A percentile compares a stretch with the other conserved stretches of the same genome.
phyloP scores from a whole-genome alignment of 2,888 invertebrate genomes.

The Cryptus armator region DNA sequence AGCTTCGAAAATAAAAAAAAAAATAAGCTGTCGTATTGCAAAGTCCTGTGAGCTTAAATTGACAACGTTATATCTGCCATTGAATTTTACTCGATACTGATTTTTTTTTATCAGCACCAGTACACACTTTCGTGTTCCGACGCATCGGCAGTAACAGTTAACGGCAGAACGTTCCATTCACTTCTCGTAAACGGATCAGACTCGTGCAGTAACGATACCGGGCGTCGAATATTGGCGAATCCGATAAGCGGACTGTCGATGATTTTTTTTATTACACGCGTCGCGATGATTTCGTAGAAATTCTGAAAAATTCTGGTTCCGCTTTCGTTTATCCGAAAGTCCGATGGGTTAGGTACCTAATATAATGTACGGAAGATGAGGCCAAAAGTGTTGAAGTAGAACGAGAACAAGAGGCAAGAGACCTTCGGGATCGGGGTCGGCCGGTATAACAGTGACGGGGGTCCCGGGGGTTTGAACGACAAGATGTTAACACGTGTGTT shows the following conservation, averaged over 20 bases:
- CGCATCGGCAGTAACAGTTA: slow-evolving; percentile 25
- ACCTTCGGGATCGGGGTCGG: slow-evolving; percentile 63
- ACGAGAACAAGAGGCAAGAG: slow-evolving; percentile 50
- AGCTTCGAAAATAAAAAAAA: background rate
- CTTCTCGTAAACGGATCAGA: slow-evolving; percentile 68
- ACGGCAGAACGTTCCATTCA: slow-evolving; percentile 46
- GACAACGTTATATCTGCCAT: slow-evolving; percentile 55
- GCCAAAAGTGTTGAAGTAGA: slow-evolving; percentile 19
- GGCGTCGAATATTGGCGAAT: slow-evolving; percentile 42
- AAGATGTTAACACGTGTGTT: slow-evolving; percentile 83
- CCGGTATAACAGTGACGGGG: slow-evolving; percentile 58
- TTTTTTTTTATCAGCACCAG: slow-evolving; percentile 66
- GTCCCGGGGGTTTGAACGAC: slow-evolving; percentile 77
- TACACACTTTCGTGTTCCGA: slow-evolving; percentile 55
- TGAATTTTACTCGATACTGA: slow-evolving; percentile 53
- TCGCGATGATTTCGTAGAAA: slow-evolving; percentile 36
- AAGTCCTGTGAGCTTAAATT: slow-evolving; percentile 30
- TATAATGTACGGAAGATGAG: slow-evolving; percentile 4
- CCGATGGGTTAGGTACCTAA: background rate
- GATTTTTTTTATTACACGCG: slow-evolving; percentile 42
- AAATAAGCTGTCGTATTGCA: slow-evolving; percentile 5
- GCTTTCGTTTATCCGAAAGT: background rate
- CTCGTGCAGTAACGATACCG: slow-evolving; percentile 21
- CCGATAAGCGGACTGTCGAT: slow-evolving; percentile 54
- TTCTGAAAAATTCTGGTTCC: background rate